phyloP scores from a whole-genome alignment of 2,797 vertebrate species.

The Hippocampus kuda region DNA sequence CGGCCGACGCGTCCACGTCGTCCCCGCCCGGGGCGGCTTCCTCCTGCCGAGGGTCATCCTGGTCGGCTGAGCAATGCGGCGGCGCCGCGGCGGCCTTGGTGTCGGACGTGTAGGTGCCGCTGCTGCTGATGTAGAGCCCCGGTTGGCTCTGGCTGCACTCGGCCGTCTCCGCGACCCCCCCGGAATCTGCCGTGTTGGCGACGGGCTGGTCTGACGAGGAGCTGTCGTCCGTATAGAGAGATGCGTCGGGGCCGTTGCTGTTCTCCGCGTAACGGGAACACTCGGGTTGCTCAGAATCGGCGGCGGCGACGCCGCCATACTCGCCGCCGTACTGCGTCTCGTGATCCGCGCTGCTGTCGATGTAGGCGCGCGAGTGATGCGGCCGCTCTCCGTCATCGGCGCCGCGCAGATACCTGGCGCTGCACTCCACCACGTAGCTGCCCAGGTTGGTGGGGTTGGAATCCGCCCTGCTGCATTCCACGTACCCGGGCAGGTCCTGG shows the following conservation, averaged over 20 bases:
- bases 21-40: slow-evolving; percentile 27
- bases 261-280: slow-evolving; percentile 61
- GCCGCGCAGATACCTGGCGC: slow-evolving; percentile 54
- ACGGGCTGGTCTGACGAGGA: slow-evolving; percentile 58
- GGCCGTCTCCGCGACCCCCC: slow-evolving; percentile 54
- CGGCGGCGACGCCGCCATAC: slow-evolving; percentile 47
- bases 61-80: slow-evolving; percentile 44
- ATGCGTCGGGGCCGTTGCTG: slow-evolving; percentile 59
- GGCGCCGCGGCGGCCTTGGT: slow-evolving; percentile 50
- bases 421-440: slow-evolving; percentile 67
- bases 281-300: slow-evolving; percentile 62
- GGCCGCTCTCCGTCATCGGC: slow-evolving; percentile 42
- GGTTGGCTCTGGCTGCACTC: slow-evolving; percentile 65
- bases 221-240: slow-evolving; percentile 62
- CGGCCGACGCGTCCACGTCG: slow-evolving; percentile 36
- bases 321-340: slow-evolving; percentile 41
- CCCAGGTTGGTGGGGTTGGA: slow-evolving; percentile 51
- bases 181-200: slow-evolving; percentile 60
- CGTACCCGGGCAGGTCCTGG: slow-evolving; percentile 63
- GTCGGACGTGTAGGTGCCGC: slow-evolving; percentile 62
- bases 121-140: slow-evolving; percentile 69
- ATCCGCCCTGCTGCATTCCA: slow-evolving; percentile 66
- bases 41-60: slow-evolving; percentile 41
- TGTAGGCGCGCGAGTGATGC: slow-evolving; percentile 64
- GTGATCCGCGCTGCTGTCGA: slow-evolving; percentile 71